A percentile compares a stretch with the other conserved stretches of the same genome.
These are phyloP conservation scores for Leptopilina clavipes DNA, from an alignment of 1,140 invertebrate genomes.

Conservation along the genomic window DNA sequence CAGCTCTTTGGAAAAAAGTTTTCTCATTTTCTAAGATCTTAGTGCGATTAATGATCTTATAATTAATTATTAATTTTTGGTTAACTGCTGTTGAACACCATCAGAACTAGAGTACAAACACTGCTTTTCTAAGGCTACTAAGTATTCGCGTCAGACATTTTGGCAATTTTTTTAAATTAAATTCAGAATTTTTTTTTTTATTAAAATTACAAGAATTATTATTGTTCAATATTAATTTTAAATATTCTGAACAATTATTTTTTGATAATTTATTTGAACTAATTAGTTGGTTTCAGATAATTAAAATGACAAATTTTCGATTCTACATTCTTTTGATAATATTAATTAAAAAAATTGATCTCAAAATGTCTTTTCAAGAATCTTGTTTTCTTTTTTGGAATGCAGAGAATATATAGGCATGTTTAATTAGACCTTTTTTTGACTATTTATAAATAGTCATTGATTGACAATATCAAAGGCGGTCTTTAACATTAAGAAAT, in stretches of 20 bases:
- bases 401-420: constrained; percentile 33
- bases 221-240: too few species aligned
- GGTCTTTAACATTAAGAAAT: not conserved
- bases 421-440: constrained; percentile 37
- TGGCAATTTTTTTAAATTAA: constrained; percentile 19
- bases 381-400: not conserved
- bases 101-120: constrained; percentile 57
- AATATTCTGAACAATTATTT: too few species aligned
- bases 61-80: not conserved
- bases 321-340: too few species aligned
- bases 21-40: not conserved
- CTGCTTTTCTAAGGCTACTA: constrained; percentile 60
- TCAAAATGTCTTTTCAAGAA: constrained; percentile 32
- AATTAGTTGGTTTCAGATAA: too few species aligned
- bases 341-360: constrained; percentile 37
- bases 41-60: constrained; percentile 16
- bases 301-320: too few species aligned
- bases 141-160: constrained; percentile 48
- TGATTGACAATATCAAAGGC: constrained; percentile 25
- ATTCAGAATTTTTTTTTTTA: not conserved
- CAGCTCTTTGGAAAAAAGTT: not conserved
- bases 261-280: too few species aligned
- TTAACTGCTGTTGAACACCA: constrained; percentile 52
- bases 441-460: constrained; percentile 3
- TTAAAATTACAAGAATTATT: too few species aligned